Evolutionary conservation across 1,140 invertebrate genomes (phyloP).

Genomic region (Tenebrio molitor): DNA sequence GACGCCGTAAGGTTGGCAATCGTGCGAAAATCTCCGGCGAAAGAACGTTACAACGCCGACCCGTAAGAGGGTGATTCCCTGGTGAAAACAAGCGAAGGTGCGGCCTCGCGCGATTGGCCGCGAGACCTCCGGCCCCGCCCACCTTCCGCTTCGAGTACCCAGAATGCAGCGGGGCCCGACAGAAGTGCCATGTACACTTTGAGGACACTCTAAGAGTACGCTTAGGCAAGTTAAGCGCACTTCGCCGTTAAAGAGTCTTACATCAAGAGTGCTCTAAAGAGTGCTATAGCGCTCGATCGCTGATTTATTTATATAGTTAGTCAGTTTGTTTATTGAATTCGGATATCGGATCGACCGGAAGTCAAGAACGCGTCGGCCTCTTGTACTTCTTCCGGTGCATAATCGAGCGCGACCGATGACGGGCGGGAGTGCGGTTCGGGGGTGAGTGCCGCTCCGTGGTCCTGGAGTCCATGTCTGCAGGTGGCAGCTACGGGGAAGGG

Average conservation of each 20-base stretch:
- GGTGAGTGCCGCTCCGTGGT: constrained; percentile 35
- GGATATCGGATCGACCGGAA: constrained; percentile 64
- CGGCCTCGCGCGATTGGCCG: constrained; percentile 52
- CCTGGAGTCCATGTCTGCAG: constrained; percentile 66
- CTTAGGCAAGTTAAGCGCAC: constrained; percentile 68
- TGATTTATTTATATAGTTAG: constrained; percentile 69
- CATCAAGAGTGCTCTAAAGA: constrained; percentile 67
- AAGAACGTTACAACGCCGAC: not conserved
- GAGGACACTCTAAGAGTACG: constrained; percentile 67
- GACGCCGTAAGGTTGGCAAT: no score
- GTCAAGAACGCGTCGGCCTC: constrained; percentile 59
- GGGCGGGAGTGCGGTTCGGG: constrained; percentile 18
- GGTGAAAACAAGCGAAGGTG: constrained; percentile 15
- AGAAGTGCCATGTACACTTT: constrained; percentile 67
- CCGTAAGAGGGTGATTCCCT: constrained; percentile 5
- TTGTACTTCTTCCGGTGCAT: constrained; percentile 50
- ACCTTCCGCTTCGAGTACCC: constrained; percentile 61
- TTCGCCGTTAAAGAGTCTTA: constrained; percentile 68
- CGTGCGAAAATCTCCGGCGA: not conserved
- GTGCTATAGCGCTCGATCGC: constrained; percentile 67
- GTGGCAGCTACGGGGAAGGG: constrained; percentile 66
- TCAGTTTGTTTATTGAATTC: constrained; percentile 68
- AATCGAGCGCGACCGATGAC: constrained; percentile 3
- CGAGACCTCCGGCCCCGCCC: constrained; percentile 53
- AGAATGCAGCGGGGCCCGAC: constrained; percentile 63